Base-by-base conservation (phyloP, 2,888 invertebrate species). In the Norana najaformis region DNA sequence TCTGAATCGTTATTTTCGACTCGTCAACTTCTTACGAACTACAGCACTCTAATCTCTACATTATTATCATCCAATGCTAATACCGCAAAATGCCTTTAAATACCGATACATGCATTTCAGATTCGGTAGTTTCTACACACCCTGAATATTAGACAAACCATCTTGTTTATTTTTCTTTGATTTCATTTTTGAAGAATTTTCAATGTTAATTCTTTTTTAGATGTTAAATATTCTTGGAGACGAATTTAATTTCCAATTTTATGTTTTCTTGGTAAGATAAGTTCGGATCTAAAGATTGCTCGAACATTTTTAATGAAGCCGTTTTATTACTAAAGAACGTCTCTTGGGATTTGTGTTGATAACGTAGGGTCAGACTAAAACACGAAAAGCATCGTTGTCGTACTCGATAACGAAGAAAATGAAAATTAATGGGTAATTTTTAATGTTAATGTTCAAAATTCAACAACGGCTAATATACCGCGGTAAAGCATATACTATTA, bases 201-300 rank as follows among this genome's bases (percentile, higher is more conserved):
- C 69, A 69, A n/a, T 69, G n/a, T 69, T 69, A 69, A 69, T 69
- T 69, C 69, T 69, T n/a, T n/a, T 69, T 69, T 69, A 69, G 30
- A 30, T 69, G 30, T n/a, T 69, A 69, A 69, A n/a, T 69, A 8
- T n/a, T n/a, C n/a, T n/a, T 69, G 30, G 69, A n/a, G 69, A 69
- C 69, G 14, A 69, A 69, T 69, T 69, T 69, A 47, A 69, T 69
- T 69, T 69, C n/a, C 69, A 11, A n/a, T 69, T 69, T n/a, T 69
- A 69, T 69, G 69, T 69, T 69, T 69, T 69, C 69, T 69, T 69
- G 69, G 69, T 69, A 69, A 69, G n/a, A 69, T 69, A 11, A n/a
- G 69, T 69, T 69, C n/a, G 69, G 69, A 69, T 69, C 69, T 69
- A 69, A 69, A n/a, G 30, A 69, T 69, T n/a, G 8, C n/a, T n/a